Base-by-base conservation (phyloP, 92 coral and sea anemone species). In the Plumapathes pennacea region DNA sequence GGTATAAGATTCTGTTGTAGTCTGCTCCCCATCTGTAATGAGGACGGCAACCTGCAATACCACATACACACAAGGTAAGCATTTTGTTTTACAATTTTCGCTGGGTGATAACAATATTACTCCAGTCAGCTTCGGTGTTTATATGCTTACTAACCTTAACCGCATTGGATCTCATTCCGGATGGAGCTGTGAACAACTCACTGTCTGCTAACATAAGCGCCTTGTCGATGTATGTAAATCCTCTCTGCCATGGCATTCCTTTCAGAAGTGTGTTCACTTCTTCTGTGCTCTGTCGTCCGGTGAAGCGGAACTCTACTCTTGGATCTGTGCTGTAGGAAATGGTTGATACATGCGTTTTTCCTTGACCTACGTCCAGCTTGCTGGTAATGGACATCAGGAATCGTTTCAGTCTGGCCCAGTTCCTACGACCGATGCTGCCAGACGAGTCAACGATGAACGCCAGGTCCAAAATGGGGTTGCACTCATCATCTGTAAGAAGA, bases 381-480 rank as follows among this genome's bases (percentile, higher is more conserved):
- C 68, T 61, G 17, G 75, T 44, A 4, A 81, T 48, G 4, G 73
- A 57, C 24, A 50, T 56, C 6, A 85, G 58, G 68, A 85, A 85
- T 22, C 38, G 43, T 75, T 85, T 80, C 62, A 64, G 15, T 54
- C 51, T 67, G n/a, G 15, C 77, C 73, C 86, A 85, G 81, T 81
- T 74, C 4, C 40, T 40, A 8, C 51, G 45, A 18, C 94, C 94
- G 32, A 85, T 75, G 63, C 88, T 80, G 10, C 88, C 94, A 10
- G 94, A 85, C n/a, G 86, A 72, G 33, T 85, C 94, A 17, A 85
- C 60, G 4, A 85, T 43, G 57, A 85, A 74, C 2, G 74, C 94
- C 1, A 85, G 33, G 63, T 85, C 94, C 4, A 50, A 79, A 3
- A 51, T 62, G 5, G 78, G 57, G 0, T 38, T 64, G 52, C 94